Base-by-base conservation (phyloP, 2,888 invertebrate species). In the Amblyjoppa proteus region DNA sequence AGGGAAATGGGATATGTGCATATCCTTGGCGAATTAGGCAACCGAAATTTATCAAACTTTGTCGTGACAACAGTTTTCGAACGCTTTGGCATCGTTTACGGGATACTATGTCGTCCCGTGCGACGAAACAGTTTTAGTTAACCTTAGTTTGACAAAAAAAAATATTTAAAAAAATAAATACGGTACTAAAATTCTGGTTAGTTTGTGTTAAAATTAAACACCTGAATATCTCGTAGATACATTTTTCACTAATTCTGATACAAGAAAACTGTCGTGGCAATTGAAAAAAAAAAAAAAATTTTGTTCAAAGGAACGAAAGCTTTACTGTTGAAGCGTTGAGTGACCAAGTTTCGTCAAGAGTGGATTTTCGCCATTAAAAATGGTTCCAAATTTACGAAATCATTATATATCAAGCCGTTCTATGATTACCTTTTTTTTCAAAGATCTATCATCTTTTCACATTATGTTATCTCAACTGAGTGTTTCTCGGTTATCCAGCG, bases 21-120 rank as follows among this genome's bases (percentile, higher is more conserved):
- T 64, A 69, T 56, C 53, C 61, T 70, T 53, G 25, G 49, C 61
- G 61, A 58, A 73, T 66, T 77, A 51, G 9, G 34, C 41, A 45
- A 51, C 45, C 41, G 2, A 51, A 68, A 58, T 20, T 28, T 66
- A 78, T 61, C 49, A 20, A 73, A 80, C 58, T 28, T 31, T 64
- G 7, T 20, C 3, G 34, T 20, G 64, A 64, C 9, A 61, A 75
- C 11, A 75, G 64, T 64, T 75, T 64, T 49, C 49, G 49, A 31
- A 64, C 61, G 56, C 56, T 71, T 20, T 73, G 34, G 56, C 25
- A 64, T 7, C 28, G 25, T 58, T 28, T 28, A 11, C 28, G 4
- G 4, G 25, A 61, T 58, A 38, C 41, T 45, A 45, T 61, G 41
- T 45, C 61, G 45, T 28, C 45, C 58, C n/a, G 16, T 74, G 11